Evolutionary conservation across 2,888 invertebrate genomes (phyloP), one percentile per base, ranked within the genome.

Genomic region (Branchinecta sandiegonensis): DNA sequence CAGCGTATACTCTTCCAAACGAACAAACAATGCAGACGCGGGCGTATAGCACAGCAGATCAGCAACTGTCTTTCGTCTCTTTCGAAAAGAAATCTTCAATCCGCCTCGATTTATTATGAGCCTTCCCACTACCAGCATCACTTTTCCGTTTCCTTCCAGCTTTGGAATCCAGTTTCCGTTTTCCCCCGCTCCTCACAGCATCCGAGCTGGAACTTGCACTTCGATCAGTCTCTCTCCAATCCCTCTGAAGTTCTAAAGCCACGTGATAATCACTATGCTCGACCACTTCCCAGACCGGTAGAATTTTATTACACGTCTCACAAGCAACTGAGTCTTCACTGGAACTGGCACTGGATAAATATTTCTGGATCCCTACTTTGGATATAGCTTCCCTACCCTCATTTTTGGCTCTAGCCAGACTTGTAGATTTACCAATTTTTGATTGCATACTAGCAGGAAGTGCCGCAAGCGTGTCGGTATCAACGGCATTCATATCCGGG

Each of bases 211-310:
- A 17, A 17, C 23, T 23, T 56, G 63, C n/a, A 56, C 63, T n/a
- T 56, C n/a, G 65, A 17, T 85, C 82, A 73, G 82, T 79, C 73
- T 85, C 37, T 17, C 63, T n/a, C 23, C n/a, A 67, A 17, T 85
- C 82, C 73, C 82, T 79, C 73, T 85, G 89, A 67, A 94, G 77
- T 74, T 85, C 85, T 75, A 86, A 83, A 8, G 94, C 94, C 73
- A 88, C 82, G 77, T 94, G 94, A 76, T 85, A 92, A 79, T 94
- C 94, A 74, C 82, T 78, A 78, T 94, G 94, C 75, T 90, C 88
- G 1, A 81, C 76, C 73, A 86, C 80, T 70, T 86, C 86, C 71
- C 82, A 81, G 6, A 82, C 72, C 12, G 81, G 76, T 68, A 93
- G 79, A 71, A 77, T 79, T 75, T 84, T 82, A 46, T 83, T 80